A percentile compares a stretch with the other conserved stretches of the same genome.
phyloP scores from a whole-genome alignment of 2,113 vertebrate genomes.

The Sorex araneus region DNA sequence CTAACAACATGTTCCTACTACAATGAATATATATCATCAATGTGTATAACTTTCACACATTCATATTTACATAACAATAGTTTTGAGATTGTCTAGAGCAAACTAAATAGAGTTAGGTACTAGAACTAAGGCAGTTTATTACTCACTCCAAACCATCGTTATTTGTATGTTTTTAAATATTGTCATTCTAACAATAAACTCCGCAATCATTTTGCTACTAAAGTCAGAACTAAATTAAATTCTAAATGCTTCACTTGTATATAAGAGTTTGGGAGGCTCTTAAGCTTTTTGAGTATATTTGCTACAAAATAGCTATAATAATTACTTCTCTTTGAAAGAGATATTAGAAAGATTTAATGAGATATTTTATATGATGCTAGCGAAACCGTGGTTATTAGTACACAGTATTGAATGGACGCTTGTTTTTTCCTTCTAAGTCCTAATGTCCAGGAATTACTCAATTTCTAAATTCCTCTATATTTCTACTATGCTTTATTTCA shows the following conservation, averaged over 20 bases:
- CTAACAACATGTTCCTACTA: background rate
- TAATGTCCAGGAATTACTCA: background rate
- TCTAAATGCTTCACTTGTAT: slow-evolving; percentile 33
- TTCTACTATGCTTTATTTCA: slow-evolving; percentile 9
- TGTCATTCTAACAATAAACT: slow-evolving; percentile 11
- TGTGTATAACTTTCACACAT: background rate
- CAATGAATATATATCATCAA: background rate
- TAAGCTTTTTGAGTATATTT: slow-evolving; percentile 22
- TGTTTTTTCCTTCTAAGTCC: background rate
- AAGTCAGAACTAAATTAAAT: slow-evolving; percentile 27
- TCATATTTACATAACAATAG: background rate
- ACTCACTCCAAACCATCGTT: slow-evolving; percentile 20
- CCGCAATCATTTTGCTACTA: background rate
- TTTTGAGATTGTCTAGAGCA: no score
- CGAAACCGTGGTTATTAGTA: background rate
- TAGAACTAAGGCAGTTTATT: background rate
- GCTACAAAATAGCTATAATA: background rate
- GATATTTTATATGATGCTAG: slow-evolving; percentile 40
- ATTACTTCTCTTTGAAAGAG: background rate
- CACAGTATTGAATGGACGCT: background rate
- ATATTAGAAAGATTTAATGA: slow-evolving; percentile 49
- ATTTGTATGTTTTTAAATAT: slow-evolving; percentile 40
- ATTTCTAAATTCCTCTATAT: slow-evolving; percentile 19
- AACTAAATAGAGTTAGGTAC: background rate
- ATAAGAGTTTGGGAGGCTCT: background rate